Conservation (phyloP, 2,797 vertebrate species). For the Propithecus perrieri region DNA sequence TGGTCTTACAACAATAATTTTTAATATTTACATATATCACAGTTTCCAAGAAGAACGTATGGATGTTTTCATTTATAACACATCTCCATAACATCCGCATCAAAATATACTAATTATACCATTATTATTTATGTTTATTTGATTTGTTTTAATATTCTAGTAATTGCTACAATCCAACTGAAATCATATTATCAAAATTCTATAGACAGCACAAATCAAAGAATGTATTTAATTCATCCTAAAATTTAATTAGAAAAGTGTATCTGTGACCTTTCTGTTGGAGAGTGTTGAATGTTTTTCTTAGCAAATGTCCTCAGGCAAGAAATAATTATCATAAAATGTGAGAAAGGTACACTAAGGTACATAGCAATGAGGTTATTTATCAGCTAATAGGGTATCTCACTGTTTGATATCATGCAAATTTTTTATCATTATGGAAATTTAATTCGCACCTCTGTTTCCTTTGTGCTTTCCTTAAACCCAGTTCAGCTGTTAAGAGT, state of each 20-base stretch:
- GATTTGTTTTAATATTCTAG: conserved; percentile 41
- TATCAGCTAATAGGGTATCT: conserved; percentile 76
- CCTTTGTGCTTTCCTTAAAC: conserved; percentile 72
- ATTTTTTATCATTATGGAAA: conserved; percentile 75
- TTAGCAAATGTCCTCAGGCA: conserved; percentile 71
- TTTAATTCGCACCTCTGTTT: conserved; percentile 80
- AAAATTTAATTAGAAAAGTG: conserved; percentile 80
- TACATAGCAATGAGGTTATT: conserved; percentile 73
- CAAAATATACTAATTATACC: neutral
- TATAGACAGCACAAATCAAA: conserved; percentile 64
- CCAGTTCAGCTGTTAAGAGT: conserved; percentile 58
- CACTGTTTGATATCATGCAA: conserved; percentile 72
- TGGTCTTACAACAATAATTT: neutral
- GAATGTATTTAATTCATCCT: conserved; percentile 65
- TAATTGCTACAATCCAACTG: conserved; percentile 66
- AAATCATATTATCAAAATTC: conserved; percentile 20
- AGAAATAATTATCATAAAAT: conserved; percentile 80
- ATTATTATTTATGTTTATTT: neutral
- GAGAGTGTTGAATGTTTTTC: conserved; percentile 65
- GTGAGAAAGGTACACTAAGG: conserved; percentile 63
- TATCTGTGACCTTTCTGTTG: conserved; percentile 70
- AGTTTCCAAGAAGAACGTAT: conserved; percentile 25
- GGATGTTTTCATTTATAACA: conserved; percentile 45
- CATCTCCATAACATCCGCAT: neutral
- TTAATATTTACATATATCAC: conserved; percentile 2